Percentiles rank a stretch among this genome's conserved stretches.
These are phyloP conservation scores for Oncorhynchus nerka DNA, from an alignment of 2,113 vertebrate species.

Conservation along the genomic window DNA sequence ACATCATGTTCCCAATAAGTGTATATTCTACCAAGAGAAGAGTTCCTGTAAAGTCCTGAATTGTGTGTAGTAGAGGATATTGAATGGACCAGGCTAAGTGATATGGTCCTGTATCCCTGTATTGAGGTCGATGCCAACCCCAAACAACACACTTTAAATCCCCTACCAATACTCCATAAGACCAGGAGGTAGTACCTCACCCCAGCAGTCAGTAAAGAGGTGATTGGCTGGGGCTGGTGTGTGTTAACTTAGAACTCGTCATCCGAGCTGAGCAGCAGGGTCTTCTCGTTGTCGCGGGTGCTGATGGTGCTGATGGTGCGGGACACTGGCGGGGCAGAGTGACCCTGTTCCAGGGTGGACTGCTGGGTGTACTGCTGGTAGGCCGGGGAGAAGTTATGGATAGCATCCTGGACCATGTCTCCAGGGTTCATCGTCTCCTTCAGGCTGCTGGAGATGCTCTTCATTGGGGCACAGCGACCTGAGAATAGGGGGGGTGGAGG, in stretches of 20 bases:
- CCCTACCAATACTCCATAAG: not conserved
- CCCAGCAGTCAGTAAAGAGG: not conserved
- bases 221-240: not conserved
- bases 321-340: constrained; percentile 62
- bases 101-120: not conserved
- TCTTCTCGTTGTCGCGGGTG: constrained; percentile 87
- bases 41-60: not conserved
- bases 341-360: constrained; percentile 86
- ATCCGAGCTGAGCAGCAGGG: constrained; percentile 91
- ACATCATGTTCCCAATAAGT: too few species aligned
- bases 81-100: not conserved
- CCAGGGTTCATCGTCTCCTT: constrained; percentile 98
- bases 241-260: constrained; percentile 85
- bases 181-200: not conserved
- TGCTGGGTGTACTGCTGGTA: constrained; percentile 99
- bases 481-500: not conserved
- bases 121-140: not conserved
- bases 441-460: constrained; percentile 98
- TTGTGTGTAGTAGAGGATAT: not conserved
- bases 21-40: not conserved
- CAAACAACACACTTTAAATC: not conserved
- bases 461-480: constrained; percentile 95
- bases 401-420: constrained; percentile 96
- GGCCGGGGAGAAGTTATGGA: constrained; percentile 97
- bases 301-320: constrained; percentile 75